These are phyloP conservation scores for Myripristis jacobus DNA, from an alignment of 2,797 vertebrate species.

Conservation along the genomic window DNA sequence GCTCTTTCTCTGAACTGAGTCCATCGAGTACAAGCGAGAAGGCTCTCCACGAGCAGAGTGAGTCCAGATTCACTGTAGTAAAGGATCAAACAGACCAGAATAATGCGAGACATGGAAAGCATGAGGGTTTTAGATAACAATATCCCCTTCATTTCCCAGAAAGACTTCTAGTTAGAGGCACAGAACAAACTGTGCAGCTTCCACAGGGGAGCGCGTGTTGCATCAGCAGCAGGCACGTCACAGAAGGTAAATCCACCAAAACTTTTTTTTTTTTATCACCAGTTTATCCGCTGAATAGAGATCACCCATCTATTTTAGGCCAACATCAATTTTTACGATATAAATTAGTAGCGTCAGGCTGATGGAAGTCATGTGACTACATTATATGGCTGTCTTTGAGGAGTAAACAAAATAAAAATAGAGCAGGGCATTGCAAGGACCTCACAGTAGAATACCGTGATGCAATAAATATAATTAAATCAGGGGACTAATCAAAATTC, in stretches of 20 bases:
- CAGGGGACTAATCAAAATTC: too few species aligned
- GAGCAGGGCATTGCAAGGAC: too few species aligned
- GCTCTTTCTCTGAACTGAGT: constrained; percentile 32
- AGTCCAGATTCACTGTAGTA: constrained; percentile 16
- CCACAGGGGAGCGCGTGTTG: constrained; percentile 12
- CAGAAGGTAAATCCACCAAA: background rate
- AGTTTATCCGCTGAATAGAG: background rate
- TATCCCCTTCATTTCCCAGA: constrained; percentile 18
- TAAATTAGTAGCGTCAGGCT: background rate
- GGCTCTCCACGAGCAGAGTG: background rate
- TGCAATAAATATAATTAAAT: too few species aligned
- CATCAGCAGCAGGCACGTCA: constrained; percentile 15
- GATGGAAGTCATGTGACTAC: background rate
- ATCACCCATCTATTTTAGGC: background rate
- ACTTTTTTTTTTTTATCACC: too few species aligned
- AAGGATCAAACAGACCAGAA: constrained; percentile 23
- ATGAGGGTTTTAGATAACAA: constrained; percentile 27
- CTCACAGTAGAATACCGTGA: too few species aligned
- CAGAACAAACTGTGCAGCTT: constrained; percentile 36
- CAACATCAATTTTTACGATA: background rate
- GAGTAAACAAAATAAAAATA: too few species aligned
- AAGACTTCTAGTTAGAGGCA: constrained; percentile 39
- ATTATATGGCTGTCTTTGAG: rapidly evolving
- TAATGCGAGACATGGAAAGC: constrained; percentile 23
- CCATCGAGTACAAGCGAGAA: background rate